Conservation (phyloP, 2,888 invertebrate genomes). For the Rhogogaster chlorosoma region DNA sequence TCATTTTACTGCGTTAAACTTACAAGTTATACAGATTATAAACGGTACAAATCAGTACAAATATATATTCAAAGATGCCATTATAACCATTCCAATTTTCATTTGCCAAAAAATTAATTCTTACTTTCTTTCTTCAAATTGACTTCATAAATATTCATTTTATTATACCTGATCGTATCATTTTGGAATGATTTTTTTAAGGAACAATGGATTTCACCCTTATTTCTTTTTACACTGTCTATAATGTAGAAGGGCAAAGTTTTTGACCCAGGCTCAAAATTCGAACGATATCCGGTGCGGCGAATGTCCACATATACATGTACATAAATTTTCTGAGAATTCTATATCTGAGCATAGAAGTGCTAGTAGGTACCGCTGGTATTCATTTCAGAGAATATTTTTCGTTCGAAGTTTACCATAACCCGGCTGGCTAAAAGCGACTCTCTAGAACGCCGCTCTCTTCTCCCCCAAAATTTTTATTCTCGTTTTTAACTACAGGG, state of each 20-base stretch:
- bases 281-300: not conserved
- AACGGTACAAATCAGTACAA: not conserved
- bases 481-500: not conserved
- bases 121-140: not conserved
- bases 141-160: not conserved
- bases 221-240: not conserved
- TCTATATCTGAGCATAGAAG: constrained; percentile 20
- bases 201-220: not conserved
- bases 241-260: not conserved
- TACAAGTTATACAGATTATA: not conserved
- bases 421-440: constrained; percentile 1
- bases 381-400: constrained; percentile 25
- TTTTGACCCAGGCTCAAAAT: not conserved
- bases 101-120: not conserved
- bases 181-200: not conserved
- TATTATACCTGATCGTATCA: not conserved
- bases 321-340: constrained; percentile 7
- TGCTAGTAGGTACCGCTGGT: not conserved
- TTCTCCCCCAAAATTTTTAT: not conserved
- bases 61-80: not conserved
- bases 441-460: not conserved
- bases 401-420: not conserved
- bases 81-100: not conserved
- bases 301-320: not conserved
- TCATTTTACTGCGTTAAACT: not conserved